Conservation (phyloP, 2,113 vertebrate genomes). For the Gambusia affinis region DNA sequence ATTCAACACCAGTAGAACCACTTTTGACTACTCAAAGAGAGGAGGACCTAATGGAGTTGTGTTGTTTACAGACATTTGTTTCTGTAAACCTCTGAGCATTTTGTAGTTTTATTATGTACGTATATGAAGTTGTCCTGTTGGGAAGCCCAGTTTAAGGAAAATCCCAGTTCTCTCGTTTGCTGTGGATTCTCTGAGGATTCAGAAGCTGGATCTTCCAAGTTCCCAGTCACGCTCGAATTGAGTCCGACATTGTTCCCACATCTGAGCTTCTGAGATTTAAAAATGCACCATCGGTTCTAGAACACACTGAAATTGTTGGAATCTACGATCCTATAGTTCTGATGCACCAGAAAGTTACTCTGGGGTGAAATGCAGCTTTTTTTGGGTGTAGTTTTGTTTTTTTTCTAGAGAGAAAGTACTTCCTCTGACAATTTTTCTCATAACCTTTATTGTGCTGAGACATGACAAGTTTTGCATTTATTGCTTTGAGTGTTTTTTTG, state of each 20-base stretch:
- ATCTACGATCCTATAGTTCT: not conserved
- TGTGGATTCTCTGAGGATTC: no score
- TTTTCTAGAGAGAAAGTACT: not conserved
- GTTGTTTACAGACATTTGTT: not conserved
- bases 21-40: not conserved
- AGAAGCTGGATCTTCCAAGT: no score
- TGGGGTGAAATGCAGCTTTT: not conserved
- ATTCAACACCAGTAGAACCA: not conserved
- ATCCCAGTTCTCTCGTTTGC: no score
- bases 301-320: not conserved
- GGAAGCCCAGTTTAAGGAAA: not conserved
- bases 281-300: not conserved
- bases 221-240: no score
- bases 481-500: not conserved
- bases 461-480: no score
- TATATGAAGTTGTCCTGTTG: not conserved
- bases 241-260: not conserved
- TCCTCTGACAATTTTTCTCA: not conserved
- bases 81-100: not conserved
- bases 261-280: not conserved
- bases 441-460: not conserved
- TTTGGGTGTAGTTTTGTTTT: no score
- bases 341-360: not conserved
- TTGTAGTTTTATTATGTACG: not conserved
- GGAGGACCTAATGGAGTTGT: not conserved